These are phyloP conservation scores for Pygoscelis antarcticus DNA, from an alignment of 2,113 vertebrate genomes.

Conservation along the genomic window DNA sequence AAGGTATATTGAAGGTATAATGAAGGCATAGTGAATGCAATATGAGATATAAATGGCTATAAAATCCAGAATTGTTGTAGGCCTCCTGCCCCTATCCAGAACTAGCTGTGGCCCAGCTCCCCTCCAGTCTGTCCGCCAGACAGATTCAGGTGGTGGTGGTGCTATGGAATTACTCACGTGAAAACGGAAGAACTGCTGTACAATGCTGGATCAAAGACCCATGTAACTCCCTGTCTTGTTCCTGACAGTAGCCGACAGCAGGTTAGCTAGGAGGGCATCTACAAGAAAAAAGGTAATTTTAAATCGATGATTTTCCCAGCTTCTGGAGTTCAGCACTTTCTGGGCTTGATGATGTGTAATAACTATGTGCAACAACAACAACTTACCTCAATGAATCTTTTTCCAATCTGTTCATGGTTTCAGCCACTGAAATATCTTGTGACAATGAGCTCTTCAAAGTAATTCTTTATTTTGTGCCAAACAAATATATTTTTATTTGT, in stretches of 20 bases:
- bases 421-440: background rate
- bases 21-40: background rate
- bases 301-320: background rate
- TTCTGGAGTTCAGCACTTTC: background rate
- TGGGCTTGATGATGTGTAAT: background rate
- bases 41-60: background rate
- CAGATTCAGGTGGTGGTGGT: background rate
- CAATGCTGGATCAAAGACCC: background rate
- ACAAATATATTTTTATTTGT: background rate
- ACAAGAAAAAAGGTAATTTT: background rate
- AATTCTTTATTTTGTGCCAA: background rate
- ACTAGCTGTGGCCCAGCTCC: background rate
- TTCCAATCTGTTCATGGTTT: background rate
- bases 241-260: background rate
- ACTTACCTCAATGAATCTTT: background rate
- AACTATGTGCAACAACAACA: background rate
- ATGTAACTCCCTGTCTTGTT: background rate
- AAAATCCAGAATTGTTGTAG: background rate
- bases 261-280: background rate
- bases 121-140: background rate
- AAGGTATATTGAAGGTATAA: background rate
- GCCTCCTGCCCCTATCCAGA: background rate
- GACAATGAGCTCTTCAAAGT: background rate
- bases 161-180: background rate
- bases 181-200: background rate